Percentiles rank a stretch among this genome's conserved stretches.
Conservation (phyloP, 2,113 vertebrate genomes). For the Sphaerodactylus townsendi region DNA sequence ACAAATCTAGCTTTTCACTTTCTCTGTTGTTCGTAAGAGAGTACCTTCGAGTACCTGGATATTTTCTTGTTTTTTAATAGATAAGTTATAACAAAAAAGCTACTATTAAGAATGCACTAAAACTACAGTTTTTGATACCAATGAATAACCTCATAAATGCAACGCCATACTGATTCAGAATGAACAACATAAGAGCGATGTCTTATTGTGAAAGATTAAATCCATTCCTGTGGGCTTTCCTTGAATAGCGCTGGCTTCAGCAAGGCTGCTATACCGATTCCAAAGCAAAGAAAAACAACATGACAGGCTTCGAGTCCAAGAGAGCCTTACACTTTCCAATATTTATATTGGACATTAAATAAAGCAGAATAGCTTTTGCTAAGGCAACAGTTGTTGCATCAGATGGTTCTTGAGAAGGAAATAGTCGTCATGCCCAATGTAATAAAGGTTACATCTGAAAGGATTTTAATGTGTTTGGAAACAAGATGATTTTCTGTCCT, state of each 20-base stretch:
- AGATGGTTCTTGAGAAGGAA: slow-evolving; percentile 27
- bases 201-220: slow-evolving; percentile 8
- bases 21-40: neutral
- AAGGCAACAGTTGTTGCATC: slow-evolving; percentile 19
- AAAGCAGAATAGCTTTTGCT: neutral
- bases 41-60: neutral
- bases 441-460: slow-evolving; percentile 9
- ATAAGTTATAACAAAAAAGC: neutral
- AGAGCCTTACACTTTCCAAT: slow-evolving; percentile 2
- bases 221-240: slow-evolving; percentile 1
- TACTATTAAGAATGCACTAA: slow-evolving; percentile 14
- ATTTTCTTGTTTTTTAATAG: neutral
- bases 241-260: neutral
- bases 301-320: neutral
- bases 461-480: neutral
- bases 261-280: slow-evolving; percentile 26
- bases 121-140: neutral
- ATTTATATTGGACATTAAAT: slow-evolving; percentile 8
- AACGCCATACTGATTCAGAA: neutral
- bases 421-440: neutral
- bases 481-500: slow-evolving; percentile 6
- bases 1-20: neutral
- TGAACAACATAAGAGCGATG: neutral
- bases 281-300: slow-evolving; percentile 2
- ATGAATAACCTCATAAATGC: neutral